Evolutionary conservation across 2,797 vertebrate genomes (phyloP).

Genomic region (Lateolabrax maculatus): DNA sequence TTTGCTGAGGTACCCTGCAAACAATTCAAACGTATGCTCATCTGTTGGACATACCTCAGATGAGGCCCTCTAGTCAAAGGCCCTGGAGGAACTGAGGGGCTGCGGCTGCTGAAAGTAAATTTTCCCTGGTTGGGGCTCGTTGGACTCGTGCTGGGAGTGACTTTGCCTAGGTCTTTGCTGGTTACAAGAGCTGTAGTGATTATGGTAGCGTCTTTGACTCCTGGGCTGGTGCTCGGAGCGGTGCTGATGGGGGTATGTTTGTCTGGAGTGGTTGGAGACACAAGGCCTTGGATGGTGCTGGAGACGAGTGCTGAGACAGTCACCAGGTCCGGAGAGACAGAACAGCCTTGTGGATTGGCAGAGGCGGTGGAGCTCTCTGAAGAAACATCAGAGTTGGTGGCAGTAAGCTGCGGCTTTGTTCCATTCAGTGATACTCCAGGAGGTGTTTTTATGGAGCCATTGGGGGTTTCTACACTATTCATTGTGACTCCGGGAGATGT

Average conservation of each 20-base stretch:
- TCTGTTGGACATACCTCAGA: constrained; percentile 57
- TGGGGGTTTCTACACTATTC: constrained; percentile 29
- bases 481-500: background rate
- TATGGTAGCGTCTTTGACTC: background rate
- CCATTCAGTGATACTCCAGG: constrained; percentile 51
- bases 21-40: background rate
- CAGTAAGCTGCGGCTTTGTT: constrained; percentile 26
- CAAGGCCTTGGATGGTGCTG: constrained; percentile 71
- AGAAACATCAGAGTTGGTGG: constrained; percentile 18
- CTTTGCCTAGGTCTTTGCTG: constrained; percentile 34
- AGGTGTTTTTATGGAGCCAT: constrained; percentile 24
- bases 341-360: background rate
- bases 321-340: constrained; percentile 40
- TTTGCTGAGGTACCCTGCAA: background rate
- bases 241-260: constrained; percentile 25
- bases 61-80: constrained; percentile 38
- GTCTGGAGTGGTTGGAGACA: constrained; percentile 55
- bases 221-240: constrained; percentile 36
- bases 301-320: constrained; percentile 75
- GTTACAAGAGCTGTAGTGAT: background rate
- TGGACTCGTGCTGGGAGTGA: constrained; percentile 51
- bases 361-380: constrained; percentile 41
- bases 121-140: constrained; percentile 41
- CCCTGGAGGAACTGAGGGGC: constrained; percentile 44
- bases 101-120: constrained; percentile 45